These are phyloP conservation scores for Anabas testudineus DNA, from an alignment of 2,797 vertebrate genomes.

Conservation along the genomic window DNA sequence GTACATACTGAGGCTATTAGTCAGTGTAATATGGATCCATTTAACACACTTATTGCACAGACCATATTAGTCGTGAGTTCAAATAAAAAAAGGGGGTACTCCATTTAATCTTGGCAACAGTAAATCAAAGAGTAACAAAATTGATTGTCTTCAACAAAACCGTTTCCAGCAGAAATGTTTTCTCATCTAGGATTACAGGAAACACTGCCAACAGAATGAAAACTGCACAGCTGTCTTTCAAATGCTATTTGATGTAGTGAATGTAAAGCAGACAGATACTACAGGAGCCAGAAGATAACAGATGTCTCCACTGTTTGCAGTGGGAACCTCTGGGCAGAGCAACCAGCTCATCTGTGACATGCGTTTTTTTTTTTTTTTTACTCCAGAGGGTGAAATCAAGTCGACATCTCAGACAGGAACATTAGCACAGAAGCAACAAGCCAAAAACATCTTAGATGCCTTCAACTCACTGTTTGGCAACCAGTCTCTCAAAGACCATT, in stretches of 20 bases:
- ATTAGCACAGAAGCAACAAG: slow-evolving; percentile 48
- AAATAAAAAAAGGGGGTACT: slow-evolving; percentile 42
- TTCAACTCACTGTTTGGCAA: slow-evolving; percentile 57
- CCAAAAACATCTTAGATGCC: slow-evolving; percentile 63
- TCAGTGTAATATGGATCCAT: slow-evolving; percentile 69
- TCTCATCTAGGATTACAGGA: slow-evolving; percentile 30
- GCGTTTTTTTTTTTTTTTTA: slow-evolving; percentile 55
- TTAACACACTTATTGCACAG: slow-evolving; percentile 64
- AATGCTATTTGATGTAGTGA: slow-evolving; percentile 34
- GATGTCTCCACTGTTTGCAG: slow-evolving; percentile 58
- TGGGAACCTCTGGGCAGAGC: slow-evolving; percentile 60
- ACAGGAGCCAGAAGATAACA: slow-evolving; percentile 50
- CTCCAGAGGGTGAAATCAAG: slow-evolving; percentile 66
- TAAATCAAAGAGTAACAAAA: slow-evolving; percentile 53
- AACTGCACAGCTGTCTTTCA: slow-evolving; percentile 22
- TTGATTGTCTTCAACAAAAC: slow-evolving; percentile 31
- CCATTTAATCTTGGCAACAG: slow-evolving; percentile 42
- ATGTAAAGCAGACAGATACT: slow-evolving; percentile 38
- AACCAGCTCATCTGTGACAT: slow-evolving; percentile 62
- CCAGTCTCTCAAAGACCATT: slow-evolving; percentile 19
- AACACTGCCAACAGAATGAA: slow-evolving; percentile 25
- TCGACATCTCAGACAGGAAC: slow-evolving; percentile 63
- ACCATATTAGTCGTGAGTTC: slow-evolving; percentile 39
- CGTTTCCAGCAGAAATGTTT: slow-evolving; percentile 31
- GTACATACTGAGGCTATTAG: slow-evolving; percentile 75